These are phyloP conservation scores for Calycopis cecrops DNA, from an alignment of 1,140 invertebrate species.

Conservation along the genomic window DNA sequence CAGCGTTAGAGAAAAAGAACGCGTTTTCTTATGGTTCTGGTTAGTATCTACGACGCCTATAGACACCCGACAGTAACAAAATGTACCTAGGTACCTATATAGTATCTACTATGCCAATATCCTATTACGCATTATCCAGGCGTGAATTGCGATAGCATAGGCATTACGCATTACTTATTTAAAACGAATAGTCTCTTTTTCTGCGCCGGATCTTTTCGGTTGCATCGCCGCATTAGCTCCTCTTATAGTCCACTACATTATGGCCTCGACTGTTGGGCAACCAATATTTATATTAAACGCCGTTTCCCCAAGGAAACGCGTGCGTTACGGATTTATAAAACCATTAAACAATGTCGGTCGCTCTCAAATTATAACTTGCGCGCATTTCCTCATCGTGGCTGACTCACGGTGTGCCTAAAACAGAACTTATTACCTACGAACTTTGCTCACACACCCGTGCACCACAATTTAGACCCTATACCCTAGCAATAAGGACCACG, in stretches of 20 bases:
- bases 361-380: conserved; percentile 69
- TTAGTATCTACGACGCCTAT: too few relatives aligned
- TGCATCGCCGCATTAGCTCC: conserved; percentile 1
- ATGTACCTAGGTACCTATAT: too few relatives aligned
- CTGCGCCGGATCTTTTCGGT: too few relatives aligned
- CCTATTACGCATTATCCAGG: too few relatives aligned
- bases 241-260: conserved; percentile 2
- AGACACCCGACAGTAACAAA: too few relatives aligned
- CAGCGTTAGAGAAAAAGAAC: too few relatives aligned
- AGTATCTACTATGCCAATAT: too few relatives aligned
- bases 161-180: too few relatives aligned
- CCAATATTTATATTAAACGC: conserved; percentile 19
- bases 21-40: too few relatives aligned
- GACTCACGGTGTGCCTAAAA: conserved; percentile 67
- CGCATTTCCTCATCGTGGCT: conserved; percentile 69
- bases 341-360: conserved; percentile 66
- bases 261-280: conserved; percentile 7
- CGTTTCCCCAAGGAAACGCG: conserved; percentile 37
- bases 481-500: conserved; percentile 20
- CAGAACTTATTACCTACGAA: conserved; percentile 66
- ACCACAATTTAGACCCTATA: conserved; percentile 28
- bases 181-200: too few relatives aligned
- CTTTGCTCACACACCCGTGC: conserved; percentile 20
- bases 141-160: too few relatives aligned
- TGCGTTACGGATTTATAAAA: conserved; percentile 60